Conservation (phyloP, 2,797 vertebrate species). For the Streptopelia turtur region DNA sequence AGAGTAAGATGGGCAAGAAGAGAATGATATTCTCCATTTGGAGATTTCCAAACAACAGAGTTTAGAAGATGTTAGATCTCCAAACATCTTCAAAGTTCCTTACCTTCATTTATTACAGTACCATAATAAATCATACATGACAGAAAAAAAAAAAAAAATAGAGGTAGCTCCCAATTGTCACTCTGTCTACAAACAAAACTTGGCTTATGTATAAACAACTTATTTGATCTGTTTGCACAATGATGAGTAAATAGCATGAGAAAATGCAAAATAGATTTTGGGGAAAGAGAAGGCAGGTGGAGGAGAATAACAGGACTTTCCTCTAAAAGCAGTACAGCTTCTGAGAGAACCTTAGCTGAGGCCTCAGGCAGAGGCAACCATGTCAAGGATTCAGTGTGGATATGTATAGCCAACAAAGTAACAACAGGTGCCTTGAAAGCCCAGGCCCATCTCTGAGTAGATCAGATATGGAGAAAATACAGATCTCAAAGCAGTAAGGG, state of each 20-base stretch:
- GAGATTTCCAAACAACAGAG: not conserved
- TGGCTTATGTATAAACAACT: not conserved
- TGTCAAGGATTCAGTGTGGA: not conserved
- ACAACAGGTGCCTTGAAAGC: not conserved
- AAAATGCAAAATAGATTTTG: not conserved
- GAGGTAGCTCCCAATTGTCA: fast-evolving
- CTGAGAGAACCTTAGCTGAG: not conserved
- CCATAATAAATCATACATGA: not conserved
- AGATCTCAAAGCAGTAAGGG: not conserved
- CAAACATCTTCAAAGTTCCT: not conserved
- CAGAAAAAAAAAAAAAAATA: not conserved
- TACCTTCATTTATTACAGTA: not conserved
- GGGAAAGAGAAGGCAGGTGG: not conserved
- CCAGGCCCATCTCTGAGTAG: not conserved
- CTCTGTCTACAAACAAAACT: not conserved
- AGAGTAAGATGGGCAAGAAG: not conserved
- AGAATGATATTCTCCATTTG: not conserved
- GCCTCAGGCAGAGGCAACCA: not conserved
- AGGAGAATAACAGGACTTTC: not conserved
- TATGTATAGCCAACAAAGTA: not conserved
- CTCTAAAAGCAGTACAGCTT: not conserved
- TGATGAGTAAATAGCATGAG: not conserved
- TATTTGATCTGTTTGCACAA: not conserved
- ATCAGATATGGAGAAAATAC: not conserved
- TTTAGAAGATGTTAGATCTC: not conserved